Conservation (phyloP, 2,113 vertebrate genomes). For the Ornithorhynchus anatinus region DNA sequence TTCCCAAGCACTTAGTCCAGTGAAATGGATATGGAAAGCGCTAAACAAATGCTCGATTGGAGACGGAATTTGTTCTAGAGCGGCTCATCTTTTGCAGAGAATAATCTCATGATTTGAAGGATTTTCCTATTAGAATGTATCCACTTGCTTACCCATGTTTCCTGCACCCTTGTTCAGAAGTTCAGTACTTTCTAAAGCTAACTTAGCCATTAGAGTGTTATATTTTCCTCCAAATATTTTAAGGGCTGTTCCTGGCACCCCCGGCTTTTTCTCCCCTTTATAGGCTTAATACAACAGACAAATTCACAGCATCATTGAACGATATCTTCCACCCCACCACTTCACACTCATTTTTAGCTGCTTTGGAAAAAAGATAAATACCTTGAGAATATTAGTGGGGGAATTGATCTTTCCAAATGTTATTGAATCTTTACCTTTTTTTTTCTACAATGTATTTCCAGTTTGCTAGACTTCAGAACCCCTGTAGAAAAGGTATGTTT, state of each 20-base stretch:
- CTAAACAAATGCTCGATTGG: too few species aligned
- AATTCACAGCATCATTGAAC: background rate
- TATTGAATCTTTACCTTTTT: conserved; percentile 21
- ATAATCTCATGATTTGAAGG: background rate
- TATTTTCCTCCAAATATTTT: background rate
- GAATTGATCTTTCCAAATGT: conserved; percentile 18
- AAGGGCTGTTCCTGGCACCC: background rate
- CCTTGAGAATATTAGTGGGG: conserved; percentile 12
- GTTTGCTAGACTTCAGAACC: conserved; percentile 3
- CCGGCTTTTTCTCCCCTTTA: background rate
- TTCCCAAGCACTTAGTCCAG: too few species aligned
- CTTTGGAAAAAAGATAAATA: conserved; percentile 30
- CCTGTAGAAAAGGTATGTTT: background rate
- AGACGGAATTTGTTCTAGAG: background rate
- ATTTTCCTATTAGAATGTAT: background rate
- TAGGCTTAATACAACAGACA: background rate
- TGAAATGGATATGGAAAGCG: background rate
- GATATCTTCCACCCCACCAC: background rate
- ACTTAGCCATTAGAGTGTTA: background rate
- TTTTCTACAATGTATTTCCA: background rate
- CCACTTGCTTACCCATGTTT: background rate
- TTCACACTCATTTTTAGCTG: background rate
- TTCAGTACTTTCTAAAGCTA: background rate
- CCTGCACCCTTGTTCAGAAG: background rate
- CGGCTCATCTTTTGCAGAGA: conserved; percentile 14